These are phyloP conservation scores for Sebastes wilsoni DNA, from an alignment of 2,797 vertebrate species.

Conservation along the genomic window DNA sequence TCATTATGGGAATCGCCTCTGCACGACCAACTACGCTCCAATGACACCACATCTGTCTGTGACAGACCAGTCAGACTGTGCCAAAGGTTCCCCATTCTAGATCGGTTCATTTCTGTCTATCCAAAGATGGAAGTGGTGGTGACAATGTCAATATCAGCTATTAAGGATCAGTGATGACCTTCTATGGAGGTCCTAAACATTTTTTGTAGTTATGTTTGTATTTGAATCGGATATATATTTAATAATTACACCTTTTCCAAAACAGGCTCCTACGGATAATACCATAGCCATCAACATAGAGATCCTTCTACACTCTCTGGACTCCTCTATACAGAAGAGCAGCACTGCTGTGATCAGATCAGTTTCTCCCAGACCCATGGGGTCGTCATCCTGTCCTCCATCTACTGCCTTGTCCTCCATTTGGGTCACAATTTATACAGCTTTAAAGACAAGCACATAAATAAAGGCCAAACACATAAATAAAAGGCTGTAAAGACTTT, in stretches of 20 bases:
- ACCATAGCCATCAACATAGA: conserved; percentile 86
- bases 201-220: not conserved
- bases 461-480: not conserved
- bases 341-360: conserved; percentile 95
- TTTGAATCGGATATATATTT: not conserved
- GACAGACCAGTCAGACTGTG: not conserved
- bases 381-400: conserved; percentile 92
- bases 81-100: not conserved
- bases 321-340: conserved; percentile 95
- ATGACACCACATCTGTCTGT: not conserved
- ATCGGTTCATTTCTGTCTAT: not conserved
- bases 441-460: not conserved
- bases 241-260: not conserved
- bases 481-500: conserved; percentile 65
- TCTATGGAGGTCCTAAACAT: not conserved
- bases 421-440: conserved; percentile 71
- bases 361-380: conserved; percentile 94
- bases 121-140: not conserved
- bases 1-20: not conserved
- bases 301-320: conserved; percentile 92
- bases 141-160: not conserved
- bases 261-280: conserved; percentile 47
- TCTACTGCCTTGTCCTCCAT: conserved; percentile 94
- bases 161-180: not conserved
- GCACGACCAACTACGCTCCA: not conserved